Conservation (phyloP, 2,797 vertebrate species). For the Gallinago solitaria region DNA sequence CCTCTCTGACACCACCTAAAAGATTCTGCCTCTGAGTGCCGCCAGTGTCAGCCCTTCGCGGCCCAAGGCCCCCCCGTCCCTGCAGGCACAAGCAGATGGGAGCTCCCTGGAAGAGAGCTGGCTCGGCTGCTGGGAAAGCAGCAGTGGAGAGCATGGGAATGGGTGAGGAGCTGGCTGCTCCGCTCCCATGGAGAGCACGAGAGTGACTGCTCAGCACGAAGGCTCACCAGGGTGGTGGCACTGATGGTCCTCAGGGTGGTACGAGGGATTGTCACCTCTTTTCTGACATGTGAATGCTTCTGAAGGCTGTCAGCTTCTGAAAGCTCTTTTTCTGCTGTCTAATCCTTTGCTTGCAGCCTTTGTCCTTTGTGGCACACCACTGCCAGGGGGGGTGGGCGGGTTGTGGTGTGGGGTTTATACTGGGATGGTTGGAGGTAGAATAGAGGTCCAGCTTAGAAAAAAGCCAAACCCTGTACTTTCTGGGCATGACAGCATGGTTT, state of each 20-base stretch:
- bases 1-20: neutral
- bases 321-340: neutral
- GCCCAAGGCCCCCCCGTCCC: neutral
- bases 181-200: neutral
- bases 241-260: neutral
- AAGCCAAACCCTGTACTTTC: neutral
- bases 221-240: neutral
- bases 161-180: neutral
- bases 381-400: neutral
- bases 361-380: neutral
- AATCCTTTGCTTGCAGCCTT: neutral
- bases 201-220: neutral
- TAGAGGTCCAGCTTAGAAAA: neutral
- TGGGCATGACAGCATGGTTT: neutral
- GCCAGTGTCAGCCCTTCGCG: neutral
- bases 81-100: neutral
- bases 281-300: neutral
- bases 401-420: neutral
- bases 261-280: neutral
- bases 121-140: conserved; percentile 45
- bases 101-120: neutral
- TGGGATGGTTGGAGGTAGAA: neutral
- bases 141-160: conserved; percentile 33
- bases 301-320: neutral
- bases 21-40: neutral